Base-by-base conservation (phyloP, 1,140 invertebrate genomes). In the Glossosoma conforme region DNA sequence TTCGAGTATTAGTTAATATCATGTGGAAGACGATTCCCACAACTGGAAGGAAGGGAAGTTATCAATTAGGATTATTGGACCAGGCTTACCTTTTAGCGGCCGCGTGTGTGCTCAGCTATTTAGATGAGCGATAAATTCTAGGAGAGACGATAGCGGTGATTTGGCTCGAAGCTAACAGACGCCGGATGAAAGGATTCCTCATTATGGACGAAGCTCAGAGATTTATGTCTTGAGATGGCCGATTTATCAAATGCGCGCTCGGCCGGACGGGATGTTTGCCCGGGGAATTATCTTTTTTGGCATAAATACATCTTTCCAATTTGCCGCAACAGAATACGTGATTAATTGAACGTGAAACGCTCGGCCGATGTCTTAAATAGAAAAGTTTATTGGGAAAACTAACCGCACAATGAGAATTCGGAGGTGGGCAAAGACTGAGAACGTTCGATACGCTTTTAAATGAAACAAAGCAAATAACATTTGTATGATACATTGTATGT, bases 21-120 rank as follows among this genome's bases (percentile, higher is more conserved):
- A 53, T 49, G 36, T 51, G 36, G 43, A 56, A 56, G 49, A 22
- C 28, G 37, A 21, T 40, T 40, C n/a, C n/a, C 41, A 11, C 11
- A 10, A 13, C 10, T 19, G 21, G 11, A 22, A 14, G 38, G 36
- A 20, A 17, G 45, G 55, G 51, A 25, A 37, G 56, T 54, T 58
- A 58, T 58, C 56, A 58, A 58, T 58, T 58, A 58, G 56, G 56
- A 58, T 58, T 58, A 58, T 54, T 58, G 56, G 56, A 58, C 46
- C 47, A 45, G 44, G 56, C 51, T 54, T 58, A 58, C 56, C 56
- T 58, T 58, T 58, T 51, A 54, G 56, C 51, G 53, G 47, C 36
- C 40, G 24, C 17, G 33, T 53, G 38, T 53, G 38, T 48, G 38
- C 22, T 37, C 42, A 52, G 44, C 48, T 18, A 32, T 48, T 46